phyloP scores from a whole-genome alignment of 2,888 invertebrate species.

The Aphrophora alni region DNA sequence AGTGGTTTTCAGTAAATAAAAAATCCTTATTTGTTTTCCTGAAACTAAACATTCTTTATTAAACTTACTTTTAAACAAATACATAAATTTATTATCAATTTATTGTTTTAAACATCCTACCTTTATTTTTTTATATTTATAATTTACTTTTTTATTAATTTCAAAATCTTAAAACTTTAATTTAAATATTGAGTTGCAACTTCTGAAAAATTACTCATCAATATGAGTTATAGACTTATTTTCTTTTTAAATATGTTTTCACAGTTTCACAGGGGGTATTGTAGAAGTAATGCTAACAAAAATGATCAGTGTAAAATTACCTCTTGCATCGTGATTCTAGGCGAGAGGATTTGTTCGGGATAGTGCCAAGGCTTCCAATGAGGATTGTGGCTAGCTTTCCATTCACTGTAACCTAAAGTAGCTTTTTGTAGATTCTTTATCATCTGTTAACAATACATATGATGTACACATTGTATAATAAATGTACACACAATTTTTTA shows the following conservation, averaged over 20 bases:
- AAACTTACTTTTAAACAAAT: too few relatives aligned
- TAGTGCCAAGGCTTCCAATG: conserved; percentile 85
- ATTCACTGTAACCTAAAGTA: conserved; percentile 77
- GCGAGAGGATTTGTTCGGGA: conserved; percentile 81
- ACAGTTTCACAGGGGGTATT: not conserved
- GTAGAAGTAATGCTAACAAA: not conserved
- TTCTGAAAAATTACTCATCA: too few relatives aligned
- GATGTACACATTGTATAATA: too few relatives aligned
- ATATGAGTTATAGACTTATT: too few relatives aligned
- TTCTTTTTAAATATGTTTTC: too few relatives aligned
- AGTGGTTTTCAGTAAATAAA: too few relatives aligned
- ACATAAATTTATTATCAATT: too few relatives aligned
- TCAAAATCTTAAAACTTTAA: not conserved
- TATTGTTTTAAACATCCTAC: too few relatives aligned
- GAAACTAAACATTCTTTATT: too few relatives aligned
- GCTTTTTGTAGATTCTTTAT: conserved; percentile 84
- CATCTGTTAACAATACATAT: conserved; percentile 59
- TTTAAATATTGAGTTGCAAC: not conserved
- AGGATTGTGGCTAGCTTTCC: conserved; percentile 82
- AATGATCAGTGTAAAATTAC: conserved; percentile 60
- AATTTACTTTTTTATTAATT: not conserved
- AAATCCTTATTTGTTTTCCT: too few relatives aligned
- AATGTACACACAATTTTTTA: too few relatives aligned
- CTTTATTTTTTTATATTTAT: too few relatives aligned
- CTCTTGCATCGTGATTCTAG: conserved; percentile 72